Evolutionary conservation across 2,797 vertebrate species (phyloP), one percentile per base, ranked within the genome.

Genomic region (Esox lucius): DNA sequence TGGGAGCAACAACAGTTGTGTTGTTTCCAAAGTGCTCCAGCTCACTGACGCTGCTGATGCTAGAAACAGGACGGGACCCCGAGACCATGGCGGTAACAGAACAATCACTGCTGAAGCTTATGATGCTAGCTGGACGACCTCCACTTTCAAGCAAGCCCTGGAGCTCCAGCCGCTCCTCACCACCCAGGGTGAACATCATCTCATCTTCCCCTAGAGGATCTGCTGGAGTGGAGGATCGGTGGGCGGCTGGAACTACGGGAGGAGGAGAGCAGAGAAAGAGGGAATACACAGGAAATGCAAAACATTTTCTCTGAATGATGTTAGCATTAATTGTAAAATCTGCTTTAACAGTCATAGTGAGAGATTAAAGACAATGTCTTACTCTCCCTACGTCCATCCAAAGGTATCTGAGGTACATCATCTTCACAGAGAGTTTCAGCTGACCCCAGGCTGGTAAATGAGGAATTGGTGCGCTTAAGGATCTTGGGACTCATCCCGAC

Each of bases 401-500:
- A 81, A 13, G 87, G 91, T 72, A 93, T 91, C 0, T 94, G 93
- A 1, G 65, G 91, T 17, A 91, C 92, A 33, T 95, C 94, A 64
- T 95, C 94, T 0, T 89, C 91, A 0, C 90, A 91, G 17, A 93
- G 7, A 0, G 89, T 88, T 80, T 96, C 96, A 0, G 93, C 92
- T 68, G 94, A 95, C 69, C 94, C 94, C 56, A 91, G 88, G 1
- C 93, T 96, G 83, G 91, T 92, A 24, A 93, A 96, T 75, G 92
- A 76, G 73, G 95, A 83, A 0, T 91, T 93, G 17, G 86, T 93
- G 75, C 93, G 95, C 85, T 97, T 97, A 82, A 93, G 74, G 33
- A 96, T 86, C 83, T 95, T 97, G 76, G 96, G 96, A 78, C 96
- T 96, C 96, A 98, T 97, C 59, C 97, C 97, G n/a, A 95, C 95